phyloP scores from a whole-genome alignment of 92 coral and sea anemone genomes.

The Chrysogorgia sp. region DNA sequence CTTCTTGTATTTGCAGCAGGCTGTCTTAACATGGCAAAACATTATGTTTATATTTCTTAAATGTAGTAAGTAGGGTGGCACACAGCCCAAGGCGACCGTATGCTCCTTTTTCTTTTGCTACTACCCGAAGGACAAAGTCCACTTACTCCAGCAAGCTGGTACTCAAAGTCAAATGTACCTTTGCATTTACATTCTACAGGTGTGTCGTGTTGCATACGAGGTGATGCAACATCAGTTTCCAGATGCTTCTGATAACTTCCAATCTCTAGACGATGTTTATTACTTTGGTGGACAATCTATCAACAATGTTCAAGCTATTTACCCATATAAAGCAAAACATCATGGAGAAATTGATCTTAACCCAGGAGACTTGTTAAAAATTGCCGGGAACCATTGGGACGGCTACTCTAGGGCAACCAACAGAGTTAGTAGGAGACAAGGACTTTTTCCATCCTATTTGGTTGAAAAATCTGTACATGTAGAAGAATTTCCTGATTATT shows the following conservation, averaged over 20 bases:
- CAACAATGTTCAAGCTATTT: constrained; percentile 79
- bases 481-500: constrained; percentile 72
- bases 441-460: constrained; percentile 91
- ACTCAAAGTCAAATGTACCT: background rate
- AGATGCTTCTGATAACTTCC: constrained; percentile 84
- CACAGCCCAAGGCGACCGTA: no score
- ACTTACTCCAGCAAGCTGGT: no score
- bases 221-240: constrained; percentile 89
- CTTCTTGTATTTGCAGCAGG: no score
- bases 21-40: no score
- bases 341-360: constrained; percentile 66
- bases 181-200: constrained; percentile 50
- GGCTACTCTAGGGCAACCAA: constrained; percentile 88
- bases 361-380: constrained; percentile 74
- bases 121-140: background rate
- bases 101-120: no score
- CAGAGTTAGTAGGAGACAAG: constrained; percentile 59
- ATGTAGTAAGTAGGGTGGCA: no score
- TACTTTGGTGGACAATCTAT: constrained; percentile 95
- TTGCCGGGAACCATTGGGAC: constrained; percentile 99
- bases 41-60: no score
- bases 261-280: constrained; percentile 93
- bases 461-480: constrained; percentile 88
- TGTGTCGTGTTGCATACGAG: constrained; percentile 92
- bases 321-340: constrained; percentile 72